Percentiles rank a stretch among this genome's conserved stretches.
Conservation (phyloP, 1,140 invertebrate species). For the Cepaea nemoralis region DNA sequence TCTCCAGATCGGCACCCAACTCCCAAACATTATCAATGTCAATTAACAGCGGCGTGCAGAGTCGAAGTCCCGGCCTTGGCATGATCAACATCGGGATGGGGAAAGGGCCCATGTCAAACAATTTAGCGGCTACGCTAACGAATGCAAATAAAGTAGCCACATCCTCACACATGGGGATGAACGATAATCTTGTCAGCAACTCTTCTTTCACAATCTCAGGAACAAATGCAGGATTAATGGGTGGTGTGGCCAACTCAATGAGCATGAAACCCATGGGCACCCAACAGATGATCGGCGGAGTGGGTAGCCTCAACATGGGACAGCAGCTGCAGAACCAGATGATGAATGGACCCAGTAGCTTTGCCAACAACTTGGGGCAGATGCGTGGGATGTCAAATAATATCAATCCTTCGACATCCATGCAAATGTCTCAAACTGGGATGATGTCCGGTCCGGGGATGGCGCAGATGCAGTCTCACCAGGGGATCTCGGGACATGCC, state of each 20-base stretch:
- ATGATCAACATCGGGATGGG: constrained; percentile 41
- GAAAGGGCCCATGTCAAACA: constrained; percentile 31
- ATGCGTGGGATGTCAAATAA: constrained; percentile 54
- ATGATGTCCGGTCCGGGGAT: constrained; percentile 54
- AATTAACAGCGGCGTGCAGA: constrained; percentile 48
- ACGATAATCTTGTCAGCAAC: constrained; percentile 33
- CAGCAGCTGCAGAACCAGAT: constrained; percentile 56
- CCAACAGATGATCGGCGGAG: constrained; percentile 45
- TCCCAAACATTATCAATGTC: constrained; percentile 49
- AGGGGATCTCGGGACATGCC: constrained; percentile 54
- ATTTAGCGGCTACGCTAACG: constrained; percentile 39
- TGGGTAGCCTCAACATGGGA: constrained; percentile 44
- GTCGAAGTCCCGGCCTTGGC: constrained; percentile 43
- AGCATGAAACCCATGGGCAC: constrained; percentile 41
- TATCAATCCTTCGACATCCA: constrained; percentile 45
- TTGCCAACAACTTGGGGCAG: constrained; percentile 54
- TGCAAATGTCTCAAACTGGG: constrained; percentile 55
- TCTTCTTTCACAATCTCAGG: constrained; percentile 36
- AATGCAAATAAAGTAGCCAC: constrained; percentile 48
- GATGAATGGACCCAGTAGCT: constrained; percentile 69
- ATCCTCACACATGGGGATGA: constrained; percentile 41
- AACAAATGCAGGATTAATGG: constrained; percentile 29
- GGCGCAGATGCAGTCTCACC: constrained; percentile 51
- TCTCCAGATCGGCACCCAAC: constrained; percentile 55
- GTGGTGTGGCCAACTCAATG: constrained; percentile 39